Base-by-base conservation (phyloP, 2,113 vertebrate species). In the Hemibagrus wyckioides region DNA sequence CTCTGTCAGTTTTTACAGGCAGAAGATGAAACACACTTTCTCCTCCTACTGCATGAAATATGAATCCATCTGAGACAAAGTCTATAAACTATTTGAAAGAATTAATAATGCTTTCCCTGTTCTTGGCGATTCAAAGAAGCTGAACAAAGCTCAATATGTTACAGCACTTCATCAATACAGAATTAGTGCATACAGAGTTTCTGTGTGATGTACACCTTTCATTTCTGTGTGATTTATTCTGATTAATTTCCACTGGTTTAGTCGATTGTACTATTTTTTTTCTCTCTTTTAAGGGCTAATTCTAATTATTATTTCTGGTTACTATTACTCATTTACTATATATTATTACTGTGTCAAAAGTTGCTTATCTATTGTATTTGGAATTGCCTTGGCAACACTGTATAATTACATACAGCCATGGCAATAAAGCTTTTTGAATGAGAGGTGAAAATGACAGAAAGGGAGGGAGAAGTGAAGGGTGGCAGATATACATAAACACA, bases 1-100 rank as follows among this genome's bases (percentile, higher is more conserved):
- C 73, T 48, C 23, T 28, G 73, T 48, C 73, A 48, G 39, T 48
- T 79, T 54, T 54, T 79, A 54, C n/a, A 30, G 14, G 76, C 50
- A 11, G n/a, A 33, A 54, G n/a, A 79, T 79, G 50, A 79, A 79
- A 54, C 76, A 79, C n/a, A 79, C 7, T 33, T 33, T 79, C 50
- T 79, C n/a, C 50, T 54, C 76, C n/a, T 79, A 79, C 15, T 79
- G 76, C n/a, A 54, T 17, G 3, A 33, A 79, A 79, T 54, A 54
- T 79, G 14, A 56, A 23, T 54, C 50, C 50, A 56, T 79, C 15
- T 30, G 76, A 79, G 48, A 79, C n/a, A 54, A 33, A 30, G 15
- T 33, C 76, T 79, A 33, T 56, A 54, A 52, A 79, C 73, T 76
- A 76, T 28, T 25, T 28, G 3, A n/a, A 79, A 79, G 6, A 30